These are phyloP conservation scores for Nasonia vitripennis DNA, from an alignment of 1,140 invertebrate genomes.

Conservation along the genomic window DNA sequence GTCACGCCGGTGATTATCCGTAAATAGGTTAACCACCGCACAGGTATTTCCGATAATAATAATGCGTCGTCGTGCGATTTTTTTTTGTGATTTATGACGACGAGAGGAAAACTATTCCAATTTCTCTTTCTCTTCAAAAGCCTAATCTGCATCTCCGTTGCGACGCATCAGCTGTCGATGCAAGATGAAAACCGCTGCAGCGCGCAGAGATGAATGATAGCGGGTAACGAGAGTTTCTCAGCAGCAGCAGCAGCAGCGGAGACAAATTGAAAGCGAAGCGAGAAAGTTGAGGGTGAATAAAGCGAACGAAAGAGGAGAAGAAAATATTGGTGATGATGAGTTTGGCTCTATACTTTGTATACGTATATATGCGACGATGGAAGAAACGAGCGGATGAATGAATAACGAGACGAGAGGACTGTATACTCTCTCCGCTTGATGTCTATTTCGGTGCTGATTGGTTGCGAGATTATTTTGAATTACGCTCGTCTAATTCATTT, in stretches of 20 bases:
- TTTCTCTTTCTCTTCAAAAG: no score
- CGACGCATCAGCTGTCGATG: not conserved
- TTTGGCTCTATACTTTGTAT: not conserved
- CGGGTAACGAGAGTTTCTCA: constrained; percentile 10
- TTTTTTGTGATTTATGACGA: no score
- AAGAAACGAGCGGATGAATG: constrained; percentile 14
- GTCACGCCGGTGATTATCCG: not conserved
- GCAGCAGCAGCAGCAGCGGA: not conserved
- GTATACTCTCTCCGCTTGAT: not conserved
- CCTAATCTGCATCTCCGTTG: not conserved
- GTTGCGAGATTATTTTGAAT: not conserved
- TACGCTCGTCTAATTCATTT: not conserved
- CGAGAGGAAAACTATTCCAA: no score
- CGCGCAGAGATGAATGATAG: constrained; percentile 16
- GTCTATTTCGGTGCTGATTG: not conserved
- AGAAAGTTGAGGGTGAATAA: not conserved
- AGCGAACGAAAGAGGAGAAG: constrained; percentile 7
- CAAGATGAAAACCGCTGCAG: not conserved
- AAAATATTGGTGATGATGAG: constrained; percentile 5
- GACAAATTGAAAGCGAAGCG: constrained; percentile 22
- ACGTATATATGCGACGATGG: not conserved
- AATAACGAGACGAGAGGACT: constrained; percentile 12
- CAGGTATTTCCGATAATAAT: no score
- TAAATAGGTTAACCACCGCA: not conserved
- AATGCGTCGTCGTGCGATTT: no score